Evolutionary conservation across 1,140 invertebrate species (phyloP).

Genomic region (Drosophila funebris): DNA sequence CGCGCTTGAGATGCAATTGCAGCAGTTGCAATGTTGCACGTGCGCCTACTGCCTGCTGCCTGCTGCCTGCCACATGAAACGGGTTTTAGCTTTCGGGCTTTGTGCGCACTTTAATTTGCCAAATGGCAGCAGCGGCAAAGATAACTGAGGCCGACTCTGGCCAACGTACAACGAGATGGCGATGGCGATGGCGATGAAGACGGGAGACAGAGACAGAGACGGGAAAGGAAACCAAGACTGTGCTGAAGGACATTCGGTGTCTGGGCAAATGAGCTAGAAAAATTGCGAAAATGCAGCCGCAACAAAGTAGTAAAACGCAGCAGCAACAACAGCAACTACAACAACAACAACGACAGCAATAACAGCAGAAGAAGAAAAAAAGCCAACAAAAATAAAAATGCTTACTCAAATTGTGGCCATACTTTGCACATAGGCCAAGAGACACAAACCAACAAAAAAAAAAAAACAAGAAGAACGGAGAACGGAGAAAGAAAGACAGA

Average conservation of each 20-base stretch:
- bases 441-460: not conserved
- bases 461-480: not conserved
- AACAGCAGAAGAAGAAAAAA: constrained; percentile 32
- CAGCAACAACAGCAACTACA: not conserved
- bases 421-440: constrained; percentile 8
- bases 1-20: constrained; percentile 55
- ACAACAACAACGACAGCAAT: not conserved
- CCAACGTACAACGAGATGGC: not conserved
- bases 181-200: constrained; percentile 3
- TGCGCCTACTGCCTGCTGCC: constrained; percentile 39
- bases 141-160: constrained; percentile 40
- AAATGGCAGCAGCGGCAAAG: constrained; percentile 46
- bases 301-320: constrained; percentile 42
- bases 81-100: constrained; percentile 50
- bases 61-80: constrained; percentile 43
- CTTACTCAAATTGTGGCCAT: constrained; percentile 45
- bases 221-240: constrained; percentile 2
- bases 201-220: not conserved
- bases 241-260: constrained; percentile 71
- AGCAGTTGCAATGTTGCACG: constrained; percentile 53
- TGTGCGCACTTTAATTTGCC: constrained; percentile 70
- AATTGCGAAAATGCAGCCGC: constrained; percentile 63
- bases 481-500: not conserved
- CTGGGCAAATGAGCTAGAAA: constrained; percentile 73
- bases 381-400: constrained; percentile 11